phyloP scores from a whole-genome alignment of 2,113 vertebrate genomes.

The Actenoides hombroni region DNA sequence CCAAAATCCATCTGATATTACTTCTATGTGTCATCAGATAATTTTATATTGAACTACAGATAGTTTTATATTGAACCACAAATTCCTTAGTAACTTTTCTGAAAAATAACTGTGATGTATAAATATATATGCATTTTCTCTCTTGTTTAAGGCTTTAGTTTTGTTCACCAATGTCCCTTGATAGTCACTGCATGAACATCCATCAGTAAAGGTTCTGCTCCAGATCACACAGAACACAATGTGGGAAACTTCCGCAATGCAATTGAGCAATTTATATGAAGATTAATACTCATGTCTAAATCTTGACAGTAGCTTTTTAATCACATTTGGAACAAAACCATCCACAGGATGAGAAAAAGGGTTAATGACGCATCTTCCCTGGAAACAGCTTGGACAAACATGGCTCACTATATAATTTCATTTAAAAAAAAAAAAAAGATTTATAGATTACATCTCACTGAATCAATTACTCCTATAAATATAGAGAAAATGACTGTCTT shows the following conservation, averaged over 20 bases:
- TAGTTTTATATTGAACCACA: background rate
- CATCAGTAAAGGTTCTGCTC: slow-evolving; percentile 17
- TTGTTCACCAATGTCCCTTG: background rate
- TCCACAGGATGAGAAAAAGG: slow-evolving; percentile 4
- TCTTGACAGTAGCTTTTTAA: slow-evolving; percentile 20
- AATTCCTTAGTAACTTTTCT: background rate
- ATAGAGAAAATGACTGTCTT: slow-evolving; percentile 19
- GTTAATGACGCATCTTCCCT: slow-evolving; percentile 16
- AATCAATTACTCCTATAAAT: slow-evolving; percentile 47
- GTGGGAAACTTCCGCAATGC: background rate
- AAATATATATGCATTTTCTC: background rate
- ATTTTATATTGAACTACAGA: background rate
- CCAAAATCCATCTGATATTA: background rate
- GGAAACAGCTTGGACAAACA: slow-evolving; percentile 39
- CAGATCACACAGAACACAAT: background rate
- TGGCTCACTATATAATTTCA: slow-evolving; percentile 10
- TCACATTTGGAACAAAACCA: background rate
- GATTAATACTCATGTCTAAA: background rate
- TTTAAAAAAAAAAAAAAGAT: background rate
- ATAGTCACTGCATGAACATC: background rate
- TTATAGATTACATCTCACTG: slow-evolving; percentile 30
- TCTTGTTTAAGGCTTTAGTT: background rate
- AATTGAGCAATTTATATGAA: background rate
- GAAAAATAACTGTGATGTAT: background rate
- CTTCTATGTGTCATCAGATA: background rate